Conservation (phyloP, 2,888 invertebrate genomes). For the Cheilosia soror region DNA sequence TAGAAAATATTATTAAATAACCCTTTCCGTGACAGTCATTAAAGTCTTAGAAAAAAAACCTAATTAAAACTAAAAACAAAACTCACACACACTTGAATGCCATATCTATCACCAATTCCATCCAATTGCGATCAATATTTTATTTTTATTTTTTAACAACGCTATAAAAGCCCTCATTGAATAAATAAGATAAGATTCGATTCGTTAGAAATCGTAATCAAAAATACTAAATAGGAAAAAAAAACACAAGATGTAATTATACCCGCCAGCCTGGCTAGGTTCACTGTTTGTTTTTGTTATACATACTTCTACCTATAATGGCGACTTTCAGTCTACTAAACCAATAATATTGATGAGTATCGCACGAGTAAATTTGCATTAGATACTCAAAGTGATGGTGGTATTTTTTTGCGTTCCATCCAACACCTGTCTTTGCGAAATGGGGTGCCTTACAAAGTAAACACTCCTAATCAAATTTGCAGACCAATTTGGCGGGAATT, state of each 20-base stretch:
- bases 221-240: constrained; percentile 4
- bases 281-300: constrained; percentile 11
- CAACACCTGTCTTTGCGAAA: constrained; percentile 25
- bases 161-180: constrained; percentile 37
- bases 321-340: constrained; percentile 54
- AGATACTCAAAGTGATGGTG: neutral
- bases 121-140: constrained; percentile 18
- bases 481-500: neutral
- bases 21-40: neutral
- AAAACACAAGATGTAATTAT: constrained; percentile 35
- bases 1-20: neutral
- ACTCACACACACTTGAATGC: constrained; percentile 3
- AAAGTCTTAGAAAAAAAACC: neutral
- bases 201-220: constrained; percentile 49
- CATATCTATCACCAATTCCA: constrained; percentile 25
- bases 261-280: constrained; percentile 12
- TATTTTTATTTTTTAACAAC: constrained; percentile 5
- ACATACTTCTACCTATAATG: constrained; percentile 15
- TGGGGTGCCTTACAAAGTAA: constrained; percentile 2
- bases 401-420: neutral
- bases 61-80: constrained; percentile 8
- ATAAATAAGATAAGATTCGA: constrained; percentile 70
- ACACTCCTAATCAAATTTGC: constrained; percentile 1
- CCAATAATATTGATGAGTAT: constrained; percentile 20
- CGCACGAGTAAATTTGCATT: constrained; percentile 44